These are phyloP conservation scores for human (Homo sapiens) DNA, from an alignment of 2,113 vertebrate genomes.

Conservation along the genomic window GRCh38 chr15:98966001-98966500, in stretches of 20 bases:
- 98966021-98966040: too few species aligned
- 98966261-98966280: not conserved
- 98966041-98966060: not conserved
- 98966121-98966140: too few species aligned
- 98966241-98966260: fast-evolving
- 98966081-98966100: not conserved
- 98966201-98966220: not conserved
- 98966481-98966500: not conserved
- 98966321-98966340: not conserved
- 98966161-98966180: not conserved
- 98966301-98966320: not conserved
- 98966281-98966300: not conserved
- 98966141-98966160: too few species aligned
- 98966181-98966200: not conserved
- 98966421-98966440: not conserved
- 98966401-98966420: not conserved
- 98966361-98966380: not conserved
- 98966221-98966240: not conserved
- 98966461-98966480: not conserved
- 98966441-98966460: not conserved
- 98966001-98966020: fast-evolving
- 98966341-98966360: not conserved
- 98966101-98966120: not conserved
- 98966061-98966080: not conserved
- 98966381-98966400: not conserved